Base-by-base conservation (phyloP, 2,888 invertebrate genomes). In the Archips crataeganus region DNA sequence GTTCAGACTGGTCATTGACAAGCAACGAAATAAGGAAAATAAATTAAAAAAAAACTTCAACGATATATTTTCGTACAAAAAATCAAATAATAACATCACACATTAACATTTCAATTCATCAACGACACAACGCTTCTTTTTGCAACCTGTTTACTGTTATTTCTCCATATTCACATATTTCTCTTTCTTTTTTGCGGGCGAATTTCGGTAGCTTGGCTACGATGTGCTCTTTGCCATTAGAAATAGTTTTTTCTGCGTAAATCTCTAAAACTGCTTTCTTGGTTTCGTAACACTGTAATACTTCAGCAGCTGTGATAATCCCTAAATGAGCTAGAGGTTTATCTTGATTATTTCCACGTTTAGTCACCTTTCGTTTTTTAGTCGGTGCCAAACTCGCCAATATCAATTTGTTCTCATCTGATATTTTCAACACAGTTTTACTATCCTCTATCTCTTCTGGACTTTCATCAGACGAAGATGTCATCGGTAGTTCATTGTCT, bases 181-280 rank as follows among this genome's bases (percentile, higher is more conserved):
- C 83, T 42, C 79, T 85, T 63, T 90, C 87, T 60, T 79, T 85
- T 1, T 84, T 62, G 15, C 36, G 2, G 13, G 62, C 39, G 49
- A 68, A 68, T 78, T 90, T 92, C 0, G 93, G 93, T 13, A 93
- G 77, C 66, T 87, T 91, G 0, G 90, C 88, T 0, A 92, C 86
- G 0, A 88, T 77, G 74, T 79, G 82, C n/a, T 84, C 85, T 0
- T 84, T 83, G n/a, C 80, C 79, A 0, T 80, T 77, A 0, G 84
- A 82, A 0, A 80, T 11, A 4, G 81, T 84, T 74, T 82, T 88
- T 69, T 91, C 87, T 0, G 91, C 85, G 67, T 92, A 93, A 61
- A 94, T 90, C 62, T 92, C 87, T 47, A 94, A 80, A 54, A 93
- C 93, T 0, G 93, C 93, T 74, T 87, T 93, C 61, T 94, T 94